These are phyloP conservation scores for Allobates femoralis DNA, from an alignment of 2,797 vertebrate species.

Conservation along the genomic window DNA sequence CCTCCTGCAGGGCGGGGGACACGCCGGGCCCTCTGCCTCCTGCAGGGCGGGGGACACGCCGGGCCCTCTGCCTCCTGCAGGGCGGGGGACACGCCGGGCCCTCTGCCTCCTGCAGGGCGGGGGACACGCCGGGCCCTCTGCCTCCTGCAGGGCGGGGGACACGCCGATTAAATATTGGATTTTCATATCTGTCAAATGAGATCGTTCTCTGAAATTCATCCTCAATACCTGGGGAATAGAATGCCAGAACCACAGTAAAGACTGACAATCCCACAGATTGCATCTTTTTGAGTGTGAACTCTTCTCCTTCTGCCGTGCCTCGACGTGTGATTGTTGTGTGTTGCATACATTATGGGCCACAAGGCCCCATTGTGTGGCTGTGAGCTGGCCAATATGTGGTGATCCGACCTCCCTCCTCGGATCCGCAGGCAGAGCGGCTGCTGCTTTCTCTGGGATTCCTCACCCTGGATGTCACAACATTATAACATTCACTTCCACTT, in stretches of 20 bases:
- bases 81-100: no score
- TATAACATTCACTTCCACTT: not conserved
- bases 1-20: no score
- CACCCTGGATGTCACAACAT: not conserved
- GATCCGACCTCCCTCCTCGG: not conserved
- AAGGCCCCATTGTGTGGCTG: not conserved
- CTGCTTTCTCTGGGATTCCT: not conserved
- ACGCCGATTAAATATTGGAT: no score
- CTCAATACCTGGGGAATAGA: not conserved
- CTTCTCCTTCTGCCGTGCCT: no score
- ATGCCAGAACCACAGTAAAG: not conserved
- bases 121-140: no score
- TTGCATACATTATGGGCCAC: conserved; percentile 7
- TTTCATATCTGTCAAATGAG: no score
- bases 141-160: no score
- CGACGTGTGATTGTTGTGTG: not conserved
- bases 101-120: no score
- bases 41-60: no score
- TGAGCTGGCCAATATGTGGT: not conserved
- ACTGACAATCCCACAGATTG: not conserved
- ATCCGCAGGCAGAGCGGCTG: not conserved
- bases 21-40: no score
- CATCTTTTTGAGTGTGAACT: no score
- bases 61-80: no score
- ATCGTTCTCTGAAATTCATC: not conserved